phyloP scores from a whole-genome alignment of 2,113 vertebrate species.

The Acanthochromis polyacanthus region DNA sequence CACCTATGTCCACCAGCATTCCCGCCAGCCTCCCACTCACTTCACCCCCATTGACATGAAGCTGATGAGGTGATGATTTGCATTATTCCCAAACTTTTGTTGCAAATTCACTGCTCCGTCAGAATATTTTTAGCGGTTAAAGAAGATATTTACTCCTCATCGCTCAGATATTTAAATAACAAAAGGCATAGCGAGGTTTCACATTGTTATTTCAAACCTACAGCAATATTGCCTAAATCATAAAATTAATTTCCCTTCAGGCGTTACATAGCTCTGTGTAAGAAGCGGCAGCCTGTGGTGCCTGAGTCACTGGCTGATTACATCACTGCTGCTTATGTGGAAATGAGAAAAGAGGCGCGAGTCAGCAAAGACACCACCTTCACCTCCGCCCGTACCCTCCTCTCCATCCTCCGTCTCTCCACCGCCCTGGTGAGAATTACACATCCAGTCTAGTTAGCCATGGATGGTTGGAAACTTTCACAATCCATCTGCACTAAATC shows the following conservation, averaged over 20 bases:
- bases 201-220: background rate
- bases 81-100: too few species aligned
- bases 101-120: too few species aligned
- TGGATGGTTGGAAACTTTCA: too few species aligned
- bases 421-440: conserved; percentile 89
- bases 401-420: conserved; percentile 91
- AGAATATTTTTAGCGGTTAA: too few species aligned
- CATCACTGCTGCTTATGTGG: conserved; percentile 93
- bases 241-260: conserved; percentile 66
- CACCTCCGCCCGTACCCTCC: conserved; percentile 91
- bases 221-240: background rate
- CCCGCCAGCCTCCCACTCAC: conserved; percentile 89
- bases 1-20: conserved; percentile 95
- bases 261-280: conserved; percentile 89
- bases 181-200: background rate
- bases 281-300: conserved; percentile 88
- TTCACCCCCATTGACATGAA: conserved; percentile 93
- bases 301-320: conserved; percentile 90
- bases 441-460: background rate
- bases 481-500: background rate
- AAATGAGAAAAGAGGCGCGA: conserved; percentile 94
- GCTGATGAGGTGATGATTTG: conserved; percentile 88
- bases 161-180: background rate
- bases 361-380: conserved; percentile 93
- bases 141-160: too few species aligned